Conservation (phyloP, 2,888 invertebrate species). For the Aproaerema taeniolella region DNA sequence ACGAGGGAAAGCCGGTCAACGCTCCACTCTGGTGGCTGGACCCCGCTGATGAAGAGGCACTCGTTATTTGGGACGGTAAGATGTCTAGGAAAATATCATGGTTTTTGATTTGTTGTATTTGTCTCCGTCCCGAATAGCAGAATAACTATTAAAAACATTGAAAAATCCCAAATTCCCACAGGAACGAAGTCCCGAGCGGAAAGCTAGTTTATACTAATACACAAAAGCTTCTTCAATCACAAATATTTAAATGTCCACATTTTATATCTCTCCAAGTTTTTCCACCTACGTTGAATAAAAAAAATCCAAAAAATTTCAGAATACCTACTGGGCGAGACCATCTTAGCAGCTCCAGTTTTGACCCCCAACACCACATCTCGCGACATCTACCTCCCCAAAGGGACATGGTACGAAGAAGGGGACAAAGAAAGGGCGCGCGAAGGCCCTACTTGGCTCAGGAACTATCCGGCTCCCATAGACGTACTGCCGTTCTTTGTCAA, state of each 20-base stretch:
- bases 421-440: slow-evolving; percentile 45
- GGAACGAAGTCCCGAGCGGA: too few species aligned
- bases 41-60: slow-evolving; percentile 80
- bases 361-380: slow-evolving; percentile 77
- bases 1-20: slow-evolving; percentile 83
- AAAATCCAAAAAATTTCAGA: too few species aligned
- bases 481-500: slow-evolving; percentile 82
- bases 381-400: slow-evolving; percentile 86
- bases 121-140: too few species aligned
- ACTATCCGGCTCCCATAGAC: slow-evolving; percentile 82
- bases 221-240: too few species aligned
- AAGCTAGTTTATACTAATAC: too few species aligned
- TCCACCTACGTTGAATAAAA: too few species aligned
- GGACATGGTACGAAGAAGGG: slow-evolving; percentile 84
- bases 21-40: slow-evolving; percentile 92
- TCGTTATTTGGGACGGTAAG: slow-evolving; percentile 77
- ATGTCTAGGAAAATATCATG: too few species aligned
- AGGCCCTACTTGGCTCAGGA: slow-evolving; percentile 80
- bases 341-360: slow-evolving; percentile 88
- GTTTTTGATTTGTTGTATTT: too few species aligned
- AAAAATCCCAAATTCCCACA: too few species aligned
- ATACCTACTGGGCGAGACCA: slow-evolving; percentile 85
- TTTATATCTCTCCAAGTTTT: too few species aligned
- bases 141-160: too few species aligned
- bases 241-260: too few species aligned